Conservation (phyloP, 2,113 vertebrate species). For the Scophthalmus maximus region DNA sequence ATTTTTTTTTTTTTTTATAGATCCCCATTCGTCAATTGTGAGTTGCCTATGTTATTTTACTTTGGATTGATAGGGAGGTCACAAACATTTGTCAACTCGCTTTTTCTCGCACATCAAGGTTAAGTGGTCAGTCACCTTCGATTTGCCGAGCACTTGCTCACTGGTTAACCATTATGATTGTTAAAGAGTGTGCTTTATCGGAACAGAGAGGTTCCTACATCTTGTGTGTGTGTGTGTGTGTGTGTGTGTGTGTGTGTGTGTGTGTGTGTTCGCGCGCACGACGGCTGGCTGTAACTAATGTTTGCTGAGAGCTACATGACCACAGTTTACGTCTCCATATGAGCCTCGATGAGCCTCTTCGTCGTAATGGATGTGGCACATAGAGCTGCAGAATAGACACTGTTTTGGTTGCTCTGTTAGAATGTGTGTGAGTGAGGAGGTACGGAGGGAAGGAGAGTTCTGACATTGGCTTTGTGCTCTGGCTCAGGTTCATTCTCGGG, state of each 20-base stretch:
- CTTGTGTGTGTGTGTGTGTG: not conserved
- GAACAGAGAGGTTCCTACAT: not conserved
- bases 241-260: not conserved
- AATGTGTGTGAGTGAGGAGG: not conserved
- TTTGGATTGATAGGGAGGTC: slow-evolving; percentile 4
- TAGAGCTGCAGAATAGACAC: not conserved
- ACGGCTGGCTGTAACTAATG: not conserved
- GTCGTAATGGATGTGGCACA: slow-evolving; percentile 3
- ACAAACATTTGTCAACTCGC: not conserved
- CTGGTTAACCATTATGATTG: not conserved
- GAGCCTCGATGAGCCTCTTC: not conserved
- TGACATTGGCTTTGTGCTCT: not conserved
- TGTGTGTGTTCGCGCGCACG: too few relatives aligned
- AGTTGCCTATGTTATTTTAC: not conserved
- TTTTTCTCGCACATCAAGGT: slow-evolving; percentile 15
- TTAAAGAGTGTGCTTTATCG: slow-evolving; percentile 7
- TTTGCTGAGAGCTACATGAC: not conserved
- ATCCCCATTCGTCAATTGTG: not conserved
- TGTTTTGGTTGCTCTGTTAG: slow-evolving; percentile 4
- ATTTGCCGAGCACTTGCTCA: slow-evolving; percentile 14
- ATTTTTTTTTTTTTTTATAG: not conserved
- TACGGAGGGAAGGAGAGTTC: not conserved
- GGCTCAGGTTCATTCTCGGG: slow-evolving; percentile 4
- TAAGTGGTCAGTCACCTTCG: slow-evolving; percentile 28
- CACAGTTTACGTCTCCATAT: slow-evolving; percentile 16